Conservation (phyloP, 1,140 invertebrate genomes). For the Nephila pilipes region DNA sequence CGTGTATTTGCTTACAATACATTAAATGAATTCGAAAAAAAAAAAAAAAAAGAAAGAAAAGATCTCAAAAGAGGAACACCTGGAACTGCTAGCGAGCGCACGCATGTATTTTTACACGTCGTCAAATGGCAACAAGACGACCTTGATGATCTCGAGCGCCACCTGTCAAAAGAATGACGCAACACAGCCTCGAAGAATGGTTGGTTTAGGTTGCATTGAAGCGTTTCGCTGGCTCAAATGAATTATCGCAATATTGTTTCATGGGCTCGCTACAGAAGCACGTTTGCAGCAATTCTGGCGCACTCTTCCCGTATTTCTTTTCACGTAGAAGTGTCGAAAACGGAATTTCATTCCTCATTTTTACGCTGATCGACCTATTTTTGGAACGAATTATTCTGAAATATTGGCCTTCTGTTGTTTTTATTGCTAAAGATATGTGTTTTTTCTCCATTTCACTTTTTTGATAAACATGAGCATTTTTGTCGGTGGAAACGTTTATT, state of each 20-base stretch:
- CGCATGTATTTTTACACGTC: slow-evolving; percentile 30
- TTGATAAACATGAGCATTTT: background rate
- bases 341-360: slow-evolving; percentile 29
- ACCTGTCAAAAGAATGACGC: slow-evolving; percentile 18
- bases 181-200: slow-evolving; percentile 44
- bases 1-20: slow-evolving; percentile 34
- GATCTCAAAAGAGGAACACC: slow-evolving; percentile 2
- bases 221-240: slow-evolving; percentile 32
- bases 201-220: slow-evolving; percentile 1
- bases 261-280: background rate
- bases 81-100: background rate
- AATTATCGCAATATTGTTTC: slow-evolving; percentile 63
- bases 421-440: background rate
- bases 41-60: background rate
- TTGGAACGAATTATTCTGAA: slow-evolving; percentile 21
- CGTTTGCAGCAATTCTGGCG: background rate
- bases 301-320: slow-evolving; percentile 20
- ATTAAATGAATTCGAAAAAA: background rate
- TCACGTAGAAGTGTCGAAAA: background rate
- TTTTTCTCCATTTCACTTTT: background rate
- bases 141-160: slow-evolving; percentile 26
- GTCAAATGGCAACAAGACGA: slow-evolving; percentile 29
- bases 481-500: background rate
- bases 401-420: background rate
- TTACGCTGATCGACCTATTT: slow-evolving; percentile 21